A percentile compares a stretch with the other conserved stretches of the same genome.
These are phyloP conservation scores for Trichogramma evanescens DNA, from an alignment of 2,888 invertebrate genomes.

Conservation along the genomic window DNA sequence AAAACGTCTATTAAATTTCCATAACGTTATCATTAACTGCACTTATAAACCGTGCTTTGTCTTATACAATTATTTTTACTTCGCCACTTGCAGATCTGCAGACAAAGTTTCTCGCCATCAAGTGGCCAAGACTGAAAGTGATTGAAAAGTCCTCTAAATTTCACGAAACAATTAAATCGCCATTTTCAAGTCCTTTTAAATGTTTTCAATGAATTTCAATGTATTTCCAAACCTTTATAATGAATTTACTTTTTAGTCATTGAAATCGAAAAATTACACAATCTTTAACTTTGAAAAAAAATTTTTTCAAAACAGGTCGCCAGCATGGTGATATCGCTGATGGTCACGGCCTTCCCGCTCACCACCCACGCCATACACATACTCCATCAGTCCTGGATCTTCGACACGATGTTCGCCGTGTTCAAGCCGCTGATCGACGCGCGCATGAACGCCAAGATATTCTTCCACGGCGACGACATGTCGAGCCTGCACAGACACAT, in stretches of 20 bases:
- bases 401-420: conserved; percentile 69
- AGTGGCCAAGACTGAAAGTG: no score
- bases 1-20: no score
- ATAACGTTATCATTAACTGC: no score
- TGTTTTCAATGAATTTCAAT: neutral
- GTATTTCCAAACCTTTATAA: neutral
- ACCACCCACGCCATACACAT: conserved; percentile 69
- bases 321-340: conserved; percentile 40
- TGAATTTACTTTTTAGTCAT: neutral
- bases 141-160: neutral
- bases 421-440: conserved; percentile 70
- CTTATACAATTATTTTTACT: no score
- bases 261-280: neutral
- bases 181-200: no score
- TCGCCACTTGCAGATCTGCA: no score
- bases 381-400: conserved; percentile 74
- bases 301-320: conserved; percentile 34
- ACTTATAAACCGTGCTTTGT: no score
- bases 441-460: conserved; percentile 59
- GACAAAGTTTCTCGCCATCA: no score
- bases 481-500: conserved; percentile 69
- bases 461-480: conserved; percentile 68
- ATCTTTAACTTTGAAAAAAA: conserved; percentile 9
- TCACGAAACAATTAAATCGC: neutral
- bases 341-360: conserved; percentile 62